phyloP scores from a whole-genome alignment of 2,888 invertebrate genomes.

The Calephelis perditalis region DNA sequence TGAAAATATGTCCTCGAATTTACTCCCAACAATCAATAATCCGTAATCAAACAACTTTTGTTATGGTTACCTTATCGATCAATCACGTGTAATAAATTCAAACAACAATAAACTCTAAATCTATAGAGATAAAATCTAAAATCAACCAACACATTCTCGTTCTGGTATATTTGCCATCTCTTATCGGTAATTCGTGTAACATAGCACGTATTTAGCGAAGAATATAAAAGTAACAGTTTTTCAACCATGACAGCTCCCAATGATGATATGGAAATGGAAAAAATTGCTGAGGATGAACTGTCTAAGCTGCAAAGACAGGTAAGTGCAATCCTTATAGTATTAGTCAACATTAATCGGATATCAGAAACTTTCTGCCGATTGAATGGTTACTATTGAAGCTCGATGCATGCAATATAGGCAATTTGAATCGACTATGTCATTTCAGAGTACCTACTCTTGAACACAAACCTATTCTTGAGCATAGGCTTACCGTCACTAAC shows the following conservation, averaged over 20 bases:
- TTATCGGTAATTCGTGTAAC: background rate
- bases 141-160: no score
- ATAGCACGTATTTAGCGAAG: background rate
- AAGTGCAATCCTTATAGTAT: slow-evolving; percentile 14
- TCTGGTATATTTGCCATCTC: background rate
- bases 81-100: background rate
- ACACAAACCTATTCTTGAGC: no score
- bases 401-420: no score
- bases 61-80: slow-evolving; percentile 17
- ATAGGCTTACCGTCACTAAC: no score
- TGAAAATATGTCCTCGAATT: background rate
- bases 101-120: no score
- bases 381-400: no score
- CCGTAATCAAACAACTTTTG: slow-evolving; percentile 2
- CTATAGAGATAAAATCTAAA: no score
- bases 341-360: no score
- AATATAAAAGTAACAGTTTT: background rate
- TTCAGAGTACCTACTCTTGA: no score
- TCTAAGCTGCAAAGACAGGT: slow-evolving; percentile 87
- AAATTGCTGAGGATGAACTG: slow-evolving; percentile 88
- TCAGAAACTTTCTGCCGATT: no score
- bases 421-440: no score
- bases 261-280: slow-evolving; percentile 85
- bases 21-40: background rate
- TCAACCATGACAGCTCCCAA: slow-evolving; percentile 47